Evolutionary conservation across 2,888 invertebrate species (phyloP).

Genomic region (Drepanosiphum platanoidis): DNA sequence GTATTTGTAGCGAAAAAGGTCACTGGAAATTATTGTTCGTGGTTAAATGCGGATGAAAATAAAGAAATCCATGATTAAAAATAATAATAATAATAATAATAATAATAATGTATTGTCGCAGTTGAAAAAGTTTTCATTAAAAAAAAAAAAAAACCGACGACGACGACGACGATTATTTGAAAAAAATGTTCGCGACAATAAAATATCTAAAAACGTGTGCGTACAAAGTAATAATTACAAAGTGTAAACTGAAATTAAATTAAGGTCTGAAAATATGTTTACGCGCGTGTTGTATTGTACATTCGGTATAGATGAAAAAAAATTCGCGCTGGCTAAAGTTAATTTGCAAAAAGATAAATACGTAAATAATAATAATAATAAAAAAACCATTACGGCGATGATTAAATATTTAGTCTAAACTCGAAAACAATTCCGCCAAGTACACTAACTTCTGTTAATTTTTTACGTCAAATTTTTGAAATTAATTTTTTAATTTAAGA

Average conservation of each 20-base stretch:
- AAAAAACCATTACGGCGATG: neutral
- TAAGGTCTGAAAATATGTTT: neutral
- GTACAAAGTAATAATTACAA: neutral
- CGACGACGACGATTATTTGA: too few species aligned
- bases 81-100: neutral
- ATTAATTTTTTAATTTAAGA: too few species aligned
- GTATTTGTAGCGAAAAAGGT: neutral
- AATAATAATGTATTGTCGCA: neutral
- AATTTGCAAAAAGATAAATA: neutral
- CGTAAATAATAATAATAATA: neutral
- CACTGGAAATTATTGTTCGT: neutral
- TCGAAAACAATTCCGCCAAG: neutral
- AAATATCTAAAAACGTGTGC: neutral
- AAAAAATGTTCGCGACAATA: neutral
- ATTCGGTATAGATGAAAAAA: too few species aligned
- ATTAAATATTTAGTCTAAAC: neutral
- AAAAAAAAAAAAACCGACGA: neutral
- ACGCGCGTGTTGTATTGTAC: neutral
- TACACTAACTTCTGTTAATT: neutral
- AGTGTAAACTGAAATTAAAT: neutral
- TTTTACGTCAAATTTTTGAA: too few species aligned
- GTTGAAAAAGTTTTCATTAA: neutral
- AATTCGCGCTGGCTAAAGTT: too few species aligned
- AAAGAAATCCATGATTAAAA: neutral
- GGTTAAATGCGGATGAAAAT: neutral